Percentiles rank a stretch among this genome's conserved stretches.
These are phyloP conservation scores for Halocynthia roretzi DNA, from an alignment of 23 tunicate species.

Conservation along the genomic window DNA sequence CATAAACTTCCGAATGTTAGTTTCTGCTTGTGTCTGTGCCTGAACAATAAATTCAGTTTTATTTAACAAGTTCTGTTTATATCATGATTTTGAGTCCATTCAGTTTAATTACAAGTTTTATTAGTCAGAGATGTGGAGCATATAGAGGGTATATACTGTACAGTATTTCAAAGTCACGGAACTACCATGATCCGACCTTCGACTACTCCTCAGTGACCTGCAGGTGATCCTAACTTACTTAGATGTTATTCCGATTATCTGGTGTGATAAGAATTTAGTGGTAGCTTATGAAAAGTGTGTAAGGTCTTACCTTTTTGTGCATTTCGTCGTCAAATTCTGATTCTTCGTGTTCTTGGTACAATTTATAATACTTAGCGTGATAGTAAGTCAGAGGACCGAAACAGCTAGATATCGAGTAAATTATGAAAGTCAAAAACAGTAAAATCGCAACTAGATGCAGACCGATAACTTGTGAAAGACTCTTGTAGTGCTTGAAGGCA, in stretches of 20 bases:
- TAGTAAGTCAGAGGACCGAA: conserved; percentile 16
- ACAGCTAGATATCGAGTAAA: conserved; percentile 9
- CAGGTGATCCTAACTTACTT: too few species aligned
- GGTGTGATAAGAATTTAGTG: too few species aligned
- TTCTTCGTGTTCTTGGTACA: conserved; percentile 21
- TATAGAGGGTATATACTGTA: too few species aligned
- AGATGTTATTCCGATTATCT: too few species aligned
- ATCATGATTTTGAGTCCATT: too few species aligned
- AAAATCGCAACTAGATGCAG: conserved; percentile 21
- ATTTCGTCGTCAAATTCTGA: conserved; percentile 25
- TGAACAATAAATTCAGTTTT: neutral
- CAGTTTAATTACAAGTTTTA: too few species aligned
- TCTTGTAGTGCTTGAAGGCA: conserved; percentile 34
- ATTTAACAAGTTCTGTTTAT: too few species aligned
- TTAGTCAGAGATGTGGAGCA: too few species aligned
- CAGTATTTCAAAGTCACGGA: too few species aligned
- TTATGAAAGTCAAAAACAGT: neutral
- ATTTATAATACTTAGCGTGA: conserved; percentile 21
- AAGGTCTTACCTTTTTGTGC: conserved; percentile 16
- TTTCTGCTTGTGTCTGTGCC: conserved; percentile 70
- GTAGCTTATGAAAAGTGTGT: too few species aligned
- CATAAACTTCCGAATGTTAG: conserved; percentile 54
- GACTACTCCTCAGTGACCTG: too few species aligned
- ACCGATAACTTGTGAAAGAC: conserved; percentile 53
- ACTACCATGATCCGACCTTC: too few species aligned